phyloP scores from a whole-genome alignment of 2,797 vertebrate species.

The Sus cebifrons region DNA sequence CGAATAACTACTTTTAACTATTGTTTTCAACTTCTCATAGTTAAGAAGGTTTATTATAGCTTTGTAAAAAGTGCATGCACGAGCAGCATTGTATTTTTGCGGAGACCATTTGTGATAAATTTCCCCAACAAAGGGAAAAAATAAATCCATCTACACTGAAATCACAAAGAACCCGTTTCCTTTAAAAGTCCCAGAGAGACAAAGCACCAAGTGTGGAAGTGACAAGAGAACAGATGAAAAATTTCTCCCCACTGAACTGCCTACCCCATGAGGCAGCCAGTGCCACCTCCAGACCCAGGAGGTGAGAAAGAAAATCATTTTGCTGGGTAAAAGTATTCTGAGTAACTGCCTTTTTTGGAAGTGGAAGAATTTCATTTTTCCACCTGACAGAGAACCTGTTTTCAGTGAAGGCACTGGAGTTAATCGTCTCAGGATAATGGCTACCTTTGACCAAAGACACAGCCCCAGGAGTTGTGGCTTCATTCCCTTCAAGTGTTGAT shows the following conservation, averaged over 20 bases:
- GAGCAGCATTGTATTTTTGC: constrained; percentile 88
- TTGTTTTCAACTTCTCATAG: constrained; percentile 87
- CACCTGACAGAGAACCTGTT: constrained; percentile 77
- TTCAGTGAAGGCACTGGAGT: constrained; percentile 60
- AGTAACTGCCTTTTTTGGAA: constrained; percentile 67
- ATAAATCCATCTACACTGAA: constrained; percentile 78
- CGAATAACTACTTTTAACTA: constrained; percentile 76
- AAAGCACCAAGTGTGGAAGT: constrained; percentile 83
- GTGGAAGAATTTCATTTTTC: constrained; percentile 80
- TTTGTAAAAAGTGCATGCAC: constrained; percentile 85
- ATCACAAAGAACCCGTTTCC: constrained; percentile 88
- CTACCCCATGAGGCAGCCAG: constrained; percentile 30
- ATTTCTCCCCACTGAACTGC: constrained; percentile 70
- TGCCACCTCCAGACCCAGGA: constrained; percentile 60
- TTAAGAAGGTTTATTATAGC: constrained; percentile 84
- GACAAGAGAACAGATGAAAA: constrained; percentile 63
- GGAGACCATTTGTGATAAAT: constrained; percentile 86
- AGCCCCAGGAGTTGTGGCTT: constrained; percentile 79
- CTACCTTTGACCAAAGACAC: constrained; percentile 83
- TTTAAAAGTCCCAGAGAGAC: constrained; percentile 85
- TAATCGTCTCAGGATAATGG: constrained; percentile 76
- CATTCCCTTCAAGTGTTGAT: constrained; percentile 78
- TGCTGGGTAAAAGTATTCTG: constrained; percentile 72
- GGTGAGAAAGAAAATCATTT: constrained; percentile 64
- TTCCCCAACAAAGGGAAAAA: constrained; percentile 88